Conservation (phyloP, 1,140 invertebrate species). For the Neodiprion pinetum region DNA sequence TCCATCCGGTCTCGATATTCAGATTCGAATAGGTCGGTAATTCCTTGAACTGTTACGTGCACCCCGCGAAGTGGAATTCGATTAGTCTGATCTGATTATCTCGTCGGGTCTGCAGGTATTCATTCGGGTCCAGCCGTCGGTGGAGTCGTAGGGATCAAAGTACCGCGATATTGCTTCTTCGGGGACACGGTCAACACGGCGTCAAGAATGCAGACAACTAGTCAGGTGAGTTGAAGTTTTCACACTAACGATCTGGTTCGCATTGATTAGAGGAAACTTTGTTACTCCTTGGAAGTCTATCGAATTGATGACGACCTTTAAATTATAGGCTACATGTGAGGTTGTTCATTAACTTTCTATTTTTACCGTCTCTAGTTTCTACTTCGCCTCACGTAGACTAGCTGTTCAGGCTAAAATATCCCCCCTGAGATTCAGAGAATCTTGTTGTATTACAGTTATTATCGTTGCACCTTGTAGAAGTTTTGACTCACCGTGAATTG, state of each 20-base stretch:
- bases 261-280: slow-evolving; percentile 16
- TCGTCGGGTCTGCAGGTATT: slow-evolving; percentile 60
- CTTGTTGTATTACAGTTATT: too few relatives aligned
- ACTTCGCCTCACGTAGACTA: too few relatives aligned
- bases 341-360: too few relatives aligned
- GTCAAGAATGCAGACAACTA: slow-evolving; percentile 84
- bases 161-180: slow-evolving; percentile 80
- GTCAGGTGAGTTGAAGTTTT: slow-evolving; percentile 64
- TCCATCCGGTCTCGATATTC: slow-evolving; percentile 64
- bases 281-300: slow-evolving; percentile 4
- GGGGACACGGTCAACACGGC: slow-evolving; percentile 90
- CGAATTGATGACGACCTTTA: slow-evolving; percentile 8
- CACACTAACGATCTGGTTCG: slow-evolving; percentile 6
- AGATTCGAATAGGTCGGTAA: slow-evolving; percentile 68
- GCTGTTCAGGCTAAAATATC: too few relatives aligned
- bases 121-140: slow-evolving; percentile 81
- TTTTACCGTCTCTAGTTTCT: too few relatives aligned
- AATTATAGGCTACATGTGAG: not conserved
- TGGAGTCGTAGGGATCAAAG: slow-evolving; percentile 81
- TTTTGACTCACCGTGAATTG: too few relatives aligned
- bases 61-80: not conserved
- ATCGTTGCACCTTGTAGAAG: too few relatives aligned
- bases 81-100: not conserved
- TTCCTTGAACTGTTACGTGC: not conserved
- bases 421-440: too few relatives aligned